Conservation (phyloP, 2,113 vertebrate genomes). For the Machaerirhynchus nigripectus region DNA sequence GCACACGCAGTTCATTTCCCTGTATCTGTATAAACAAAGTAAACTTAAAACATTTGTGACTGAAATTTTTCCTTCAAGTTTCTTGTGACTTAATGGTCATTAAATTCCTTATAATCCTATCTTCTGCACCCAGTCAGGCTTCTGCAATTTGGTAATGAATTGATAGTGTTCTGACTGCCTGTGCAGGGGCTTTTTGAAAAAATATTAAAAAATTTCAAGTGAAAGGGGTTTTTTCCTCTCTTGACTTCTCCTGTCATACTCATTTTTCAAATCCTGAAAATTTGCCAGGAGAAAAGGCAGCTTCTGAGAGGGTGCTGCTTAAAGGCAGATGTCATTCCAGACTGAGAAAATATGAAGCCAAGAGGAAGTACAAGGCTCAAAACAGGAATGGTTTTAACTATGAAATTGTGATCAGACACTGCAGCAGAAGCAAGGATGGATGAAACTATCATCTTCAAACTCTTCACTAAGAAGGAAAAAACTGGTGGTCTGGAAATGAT, state of each 20-base stretch:
- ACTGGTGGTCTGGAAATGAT: not conserved
- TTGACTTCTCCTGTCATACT: not conserved
- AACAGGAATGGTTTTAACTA: not conserved
- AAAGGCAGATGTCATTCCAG: conserved; percentile 52
- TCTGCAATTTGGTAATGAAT: not conserved
- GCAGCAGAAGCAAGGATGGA: not conserved
- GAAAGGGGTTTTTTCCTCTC: not conserved
- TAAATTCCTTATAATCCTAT: not conserved
- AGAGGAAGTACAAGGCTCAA: not conserved
- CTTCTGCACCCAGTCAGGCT: not conserved
- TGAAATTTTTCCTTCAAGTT: not conserved
- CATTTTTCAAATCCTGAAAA: conserved; percentile 1
- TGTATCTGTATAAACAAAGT: not conserved
- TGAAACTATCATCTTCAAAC: not conserved
- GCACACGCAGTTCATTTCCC: not conserved
- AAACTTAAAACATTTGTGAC: not conserved
- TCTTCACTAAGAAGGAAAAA: not conserved
- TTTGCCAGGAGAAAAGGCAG: conserved; percentile 19
- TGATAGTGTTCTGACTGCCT: not conserved
- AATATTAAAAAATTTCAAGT: not conserved
- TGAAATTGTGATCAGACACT: not conserved
- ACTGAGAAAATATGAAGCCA: conserved; percentile 24
- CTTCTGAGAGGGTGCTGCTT: not conserved
- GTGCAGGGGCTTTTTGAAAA: not conserved
- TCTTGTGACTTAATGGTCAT: not conserved